Percentiles rank a stretch among this genome's conserved stretches.
Conservation (phyloP, 1,140 invertebrate species). For the Watersipora subatra region DNA sequence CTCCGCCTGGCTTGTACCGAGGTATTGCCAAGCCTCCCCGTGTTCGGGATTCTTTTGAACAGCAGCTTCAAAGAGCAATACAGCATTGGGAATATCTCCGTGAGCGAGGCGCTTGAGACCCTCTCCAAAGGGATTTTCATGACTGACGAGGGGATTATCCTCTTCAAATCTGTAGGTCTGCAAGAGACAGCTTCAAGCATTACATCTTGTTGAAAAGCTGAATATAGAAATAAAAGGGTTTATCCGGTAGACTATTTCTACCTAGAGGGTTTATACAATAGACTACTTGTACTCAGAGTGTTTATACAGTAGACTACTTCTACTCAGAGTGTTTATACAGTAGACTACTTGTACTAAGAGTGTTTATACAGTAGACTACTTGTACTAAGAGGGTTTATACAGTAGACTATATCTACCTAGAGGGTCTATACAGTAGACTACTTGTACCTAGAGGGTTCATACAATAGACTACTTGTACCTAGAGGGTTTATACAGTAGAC, state of each 20-base stretch:
- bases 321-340: too few relatives aligned
- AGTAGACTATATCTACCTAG: too few relatives aligned
- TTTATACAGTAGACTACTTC: too few relatives aligned
- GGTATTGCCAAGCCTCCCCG: slow-evolving; percentile 50
- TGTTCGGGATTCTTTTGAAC: slow-evolving; percentile 69
- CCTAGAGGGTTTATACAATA: not conserved
- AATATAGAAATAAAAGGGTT: slow-evolving; percentile 7
- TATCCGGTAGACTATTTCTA: not conserved
- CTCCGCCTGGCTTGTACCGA: slow-evolving; percentile 75
- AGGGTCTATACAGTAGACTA: too few relatives aligned
- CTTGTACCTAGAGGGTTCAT: too few relatives aligned
- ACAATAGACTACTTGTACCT: too few relatives aligned
- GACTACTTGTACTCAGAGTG: not conserved
- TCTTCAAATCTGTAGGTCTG: slow-evolving; percentile 68
- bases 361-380: too few relatives aligned
- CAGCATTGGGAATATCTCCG: slow-evolving; percentile 85
- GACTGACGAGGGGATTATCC: slow-evolving; percentile 66
- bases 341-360: too few relatives aligned
- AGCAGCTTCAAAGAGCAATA: slow-evolving; percentile 89
- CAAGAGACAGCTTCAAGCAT: too few relatives aligned
- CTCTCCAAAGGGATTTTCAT: slow-evolving; percentile 68
- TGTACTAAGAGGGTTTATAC: too few relatives aligned
- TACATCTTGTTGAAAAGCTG: too few relatives aligned
- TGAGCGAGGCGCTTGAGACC: slow-evolving; percentile 65
- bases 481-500: too few relatives aligned